Evolutionary conservation across 2,888 invertebrate species (phyloP), one percentile per base, ranked within the genome.

Genomic region (Apantesis nais): DNA sequence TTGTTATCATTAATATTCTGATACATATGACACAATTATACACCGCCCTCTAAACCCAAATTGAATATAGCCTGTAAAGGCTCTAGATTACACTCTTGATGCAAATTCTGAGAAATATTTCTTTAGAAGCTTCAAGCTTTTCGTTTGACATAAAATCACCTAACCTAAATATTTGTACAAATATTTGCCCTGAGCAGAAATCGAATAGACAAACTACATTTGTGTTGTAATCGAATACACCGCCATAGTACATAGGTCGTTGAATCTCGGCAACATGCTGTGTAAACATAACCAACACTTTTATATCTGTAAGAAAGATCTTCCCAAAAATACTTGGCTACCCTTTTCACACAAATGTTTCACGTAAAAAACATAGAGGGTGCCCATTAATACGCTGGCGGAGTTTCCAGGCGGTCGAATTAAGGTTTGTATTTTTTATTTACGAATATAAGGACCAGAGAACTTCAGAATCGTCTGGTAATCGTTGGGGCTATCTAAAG

Each of bases 401-500:
- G 66, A 78, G 74, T 81, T 81, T 78, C 70, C 66, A 75, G 75
- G 73, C 74, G 64, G 74, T 62, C 71, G 72, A 76, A 81, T 79
- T 81, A 74, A 70, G 74, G 73, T 62, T 64, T 68, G 62, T 72
- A 80, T 81, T 81, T 82, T 81, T 82, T 81, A 81, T 80, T 82
- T 74, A 81, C 81, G 74, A 75, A 82, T 67, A 68, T 60, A 66
- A 74, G 72, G 74, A 74, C 64, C 65, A 60, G 61, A 69, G 73
- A 81, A 83, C 69, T 82, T 80, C 73, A 78, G 78, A 78, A 82
- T 77, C 74, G 80, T 71, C 75, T 74, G 77, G 78, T 83, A 83
- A 83, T 83, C 81, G 84, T 68, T 73, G 72, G 75, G 77, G 76
- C 77, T 77, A 80, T 82, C 81, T 83, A 81, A 79, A 80, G 81